These are phyloP conservation scores for Cyprinodon diabolis DNA, from an alignment of 2,797 vertebrate species.

Conservation along the genomic window DNA sequence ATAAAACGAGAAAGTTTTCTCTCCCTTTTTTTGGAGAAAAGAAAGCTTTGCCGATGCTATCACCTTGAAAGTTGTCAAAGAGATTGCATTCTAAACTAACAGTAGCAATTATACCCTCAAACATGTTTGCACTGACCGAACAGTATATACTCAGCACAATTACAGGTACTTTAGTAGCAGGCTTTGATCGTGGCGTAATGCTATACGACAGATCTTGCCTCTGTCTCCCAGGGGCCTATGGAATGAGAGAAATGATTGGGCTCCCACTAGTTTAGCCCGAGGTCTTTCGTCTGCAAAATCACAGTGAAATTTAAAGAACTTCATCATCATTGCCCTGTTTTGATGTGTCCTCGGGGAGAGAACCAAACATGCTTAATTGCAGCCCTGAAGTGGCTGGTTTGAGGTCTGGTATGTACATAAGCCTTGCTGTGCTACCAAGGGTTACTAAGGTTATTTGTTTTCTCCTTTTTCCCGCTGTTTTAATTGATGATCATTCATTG, in stretches of 20 bases:
- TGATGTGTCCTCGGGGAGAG: constrained; percentile 54
- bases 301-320: constrained; percentile 60
- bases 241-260: constrained; percentile 63
- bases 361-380: constrained; percentile 69
- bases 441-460: constrained; percentile 69
- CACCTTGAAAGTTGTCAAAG: background rate
- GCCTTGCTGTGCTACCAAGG: constrained; percentile 37
- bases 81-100: background rate
- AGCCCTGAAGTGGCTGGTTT: constrained; percentile 25
- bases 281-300: constrained; percentile 69
- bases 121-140: background rate
- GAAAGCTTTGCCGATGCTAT: background rate
- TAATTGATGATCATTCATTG: constrained; percentile 78
- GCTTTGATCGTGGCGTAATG: constrained; percentile 36
- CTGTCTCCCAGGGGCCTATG: constrained; percentile 33
- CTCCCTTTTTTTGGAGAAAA: background rate
- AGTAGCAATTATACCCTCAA: background rate
- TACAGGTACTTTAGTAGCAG: constrained; percentile 29
- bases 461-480: constrained; percentile 47
- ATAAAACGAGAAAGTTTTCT: background rate
- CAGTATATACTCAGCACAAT: background rate
- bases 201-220: constrained; percentile 31
- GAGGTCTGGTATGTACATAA: constrained; percentile 4
- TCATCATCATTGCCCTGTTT: constrained; percentile 55
- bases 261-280: constrained; percentile 48